Base-by-base conservation (phyloP, 2,888 invertebrate genomes). In the Pseudococcus longispinus region DNA sequence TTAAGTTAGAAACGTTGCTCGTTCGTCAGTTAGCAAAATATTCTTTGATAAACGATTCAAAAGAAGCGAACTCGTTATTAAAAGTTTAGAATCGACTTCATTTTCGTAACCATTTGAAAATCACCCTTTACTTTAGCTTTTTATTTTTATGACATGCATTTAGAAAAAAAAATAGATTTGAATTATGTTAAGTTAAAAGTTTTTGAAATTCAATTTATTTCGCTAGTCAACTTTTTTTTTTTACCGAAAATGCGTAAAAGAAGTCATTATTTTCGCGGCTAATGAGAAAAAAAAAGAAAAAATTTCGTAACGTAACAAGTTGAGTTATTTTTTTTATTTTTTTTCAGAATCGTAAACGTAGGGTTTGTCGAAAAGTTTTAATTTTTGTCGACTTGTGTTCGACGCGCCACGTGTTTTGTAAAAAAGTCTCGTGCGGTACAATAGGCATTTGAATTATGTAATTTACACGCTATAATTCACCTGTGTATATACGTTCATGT, bases 191-290 rank as follows among this genome's bases (percentile, higher is more conserved):
- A 32, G 18, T 32, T 37, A 8, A 32, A 74, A 74, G 74, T 74
- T 74, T 74, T 74, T 74, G 18, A 74, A 74, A 74, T 74, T 74
- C 74, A 74, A 74, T 74, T 74, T 74, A 74, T 74, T 37, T 74
- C 32, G 74, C 32, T 8, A 74, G 74, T 74, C 9, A 74, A 74
- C 74, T 18, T 74, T 74, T 74, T 74, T 74, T 29, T 29, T 46
- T 11, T 1, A 65, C 26, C 13, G 74, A 18, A 37, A 74, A 74
- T 13, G 74, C 74, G 74, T 74, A 74, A 74, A 74, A 32, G 32
- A 74, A 74, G 74, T 74, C 32, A 26, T 74, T 74, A 74, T 74
- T 74, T 74, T 74, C 74, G 32, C 37, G 32, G 74, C 74, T 74
- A 74, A 74, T 74, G 74, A 74, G 37, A 74, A 74, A 74, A 74